A percentile compares a stretch with the other conserved stretches of the same genome.
These are phyloP conservation scores for Parazoanthus darwini DNA, from an alignment of 92 coral and sea anemone species.

Conservation along the genomic window DNA sequence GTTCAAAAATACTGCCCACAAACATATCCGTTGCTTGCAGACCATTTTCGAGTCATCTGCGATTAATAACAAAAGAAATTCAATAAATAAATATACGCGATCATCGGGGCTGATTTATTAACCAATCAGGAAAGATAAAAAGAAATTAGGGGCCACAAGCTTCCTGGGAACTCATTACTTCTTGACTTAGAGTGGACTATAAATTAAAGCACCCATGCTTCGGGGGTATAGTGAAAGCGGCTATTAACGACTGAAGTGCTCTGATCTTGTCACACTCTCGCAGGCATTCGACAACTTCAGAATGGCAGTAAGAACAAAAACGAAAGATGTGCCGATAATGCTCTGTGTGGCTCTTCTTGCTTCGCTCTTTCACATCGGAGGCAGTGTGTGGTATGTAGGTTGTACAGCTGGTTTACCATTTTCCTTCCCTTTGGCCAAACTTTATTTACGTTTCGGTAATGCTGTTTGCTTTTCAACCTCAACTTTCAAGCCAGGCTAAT, in stretches of 20 bases:
- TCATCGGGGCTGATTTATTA: slow-evolving; percentile 38
- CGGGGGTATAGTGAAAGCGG: slow-evolving; percentile 52
- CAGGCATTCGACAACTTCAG: slow-evolving; percentile 62
- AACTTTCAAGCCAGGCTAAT: not conserved
- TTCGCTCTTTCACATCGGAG: slow-evolving; percentile 82
- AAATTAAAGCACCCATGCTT: slow-evolving; percentile 40
- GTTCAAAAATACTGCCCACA: slow-evolving; percentile 20
- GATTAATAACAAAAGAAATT: slow-evolving; percentile 73
- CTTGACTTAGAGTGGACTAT: slow-evolving; percentile 30
- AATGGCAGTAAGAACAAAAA: slow-evolving; percentile 65
- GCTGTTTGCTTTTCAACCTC: slow-evolving; percentile 14
- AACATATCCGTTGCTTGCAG: not conserved
- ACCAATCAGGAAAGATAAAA: slow-evolving; percentile 72
- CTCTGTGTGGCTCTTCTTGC: slow-evolving; percentile 59
- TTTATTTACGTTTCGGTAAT: not conserved
- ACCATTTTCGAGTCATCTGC: slow-evolving; percentile 64
- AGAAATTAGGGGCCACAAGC: slow-evolving; percentile 45
- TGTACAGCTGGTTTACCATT: slow-evolving; percentile 17
- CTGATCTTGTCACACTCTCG: slow-evolving; percentile 44
- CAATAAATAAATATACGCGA: slow-evolving; percentile 65
- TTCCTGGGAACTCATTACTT: slow-evolving; percentile 37
- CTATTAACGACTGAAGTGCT: slow-evolving; percentile 41
- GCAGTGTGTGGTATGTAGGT: slow-evolving; percentile 73
- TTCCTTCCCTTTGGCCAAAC: slow-evolving; percentile 42
- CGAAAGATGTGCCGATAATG: slow-evolving; percentile 66